Conservation (phyloP, 2,888 invertebrate genomes). For the Cacoxenus indagator region DNA sequence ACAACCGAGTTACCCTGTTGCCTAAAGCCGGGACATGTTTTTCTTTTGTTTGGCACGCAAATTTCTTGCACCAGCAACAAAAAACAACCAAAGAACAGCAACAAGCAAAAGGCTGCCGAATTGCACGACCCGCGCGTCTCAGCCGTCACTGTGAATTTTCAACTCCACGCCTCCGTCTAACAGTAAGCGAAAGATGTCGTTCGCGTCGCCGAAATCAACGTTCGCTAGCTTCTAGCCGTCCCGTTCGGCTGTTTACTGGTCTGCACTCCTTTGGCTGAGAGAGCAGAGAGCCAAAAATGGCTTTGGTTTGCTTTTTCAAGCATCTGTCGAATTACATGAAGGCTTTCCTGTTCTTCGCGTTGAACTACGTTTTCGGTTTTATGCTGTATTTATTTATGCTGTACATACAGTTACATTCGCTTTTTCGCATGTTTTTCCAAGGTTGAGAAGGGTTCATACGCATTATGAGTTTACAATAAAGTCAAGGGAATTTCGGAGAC, state of each 20-base stretch:
- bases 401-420: not conserved
- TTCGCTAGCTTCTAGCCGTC: no score
- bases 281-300: no score
- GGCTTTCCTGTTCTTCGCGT: slow-evolving; percentile 54
- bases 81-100: slow-evolving; percentile 30
- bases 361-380: slow-evolving; percentile 53
- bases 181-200: not conserved
- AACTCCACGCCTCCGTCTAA: not conserved
- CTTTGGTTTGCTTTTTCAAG: slow-evolving; percentile 35
- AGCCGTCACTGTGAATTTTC: not conserved
- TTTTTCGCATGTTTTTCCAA: slow-evolving; percentile 30
- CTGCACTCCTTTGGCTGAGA: no score
- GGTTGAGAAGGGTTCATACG: slow-evolving; percentile 64
- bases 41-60: slow-evolving; percentile 46
- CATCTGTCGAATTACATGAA: slow-evolving; percentile 62
- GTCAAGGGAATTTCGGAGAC: not conserved
- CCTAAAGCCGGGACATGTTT: not conserved
- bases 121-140: slow-evolving; percentile 30
- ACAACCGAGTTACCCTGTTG: not conserved
- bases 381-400: slow-evolving; percentile 53
- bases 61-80: slow-evolving; percentile 46
- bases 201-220: not conserved
- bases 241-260: no score
- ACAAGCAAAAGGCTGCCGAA: slow-evolving; percentile 57
- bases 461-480: slow-evolving; percentile 46